Base-by-base conservation (phyloP, 2,113 vertebrate genomes). In the Hypanus sabinus region DNA sequence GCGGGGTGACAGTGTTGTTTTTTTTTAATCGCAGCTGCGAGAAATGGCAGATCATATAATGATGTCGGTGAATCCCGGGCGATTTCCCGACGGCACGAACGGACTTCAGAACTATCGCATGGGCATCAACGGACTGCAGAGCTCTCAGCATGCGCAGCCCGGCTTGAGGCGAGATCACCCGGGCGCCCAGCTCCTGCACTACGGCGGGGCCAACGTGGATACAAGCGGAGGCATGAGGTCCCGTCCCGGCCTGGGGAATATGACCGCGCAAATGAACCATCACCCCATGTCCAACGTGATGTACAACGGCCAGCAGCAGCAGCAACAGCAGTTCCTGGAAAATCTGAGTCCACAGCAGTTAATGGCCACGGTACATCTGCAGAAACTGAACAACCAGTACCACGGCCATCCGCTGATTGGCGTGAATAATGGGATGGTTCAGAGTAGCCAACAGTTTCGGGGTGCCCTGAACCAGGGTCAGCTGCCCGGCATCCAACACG, bases 31-130 rank as follows among this genome's bases (percentile, higher is more conserved):
- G 2, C 91, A 94, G 94, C 57, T 46, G 55, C 68, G 71, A 95
- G 95, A 95, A 94, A 99, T 99, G 98, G 98, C 98, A 1, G 99
- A 99, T 95, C 98, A 98, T 95, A 97, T 99, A 97, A 98, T 99
- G 98, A 98, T 99, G 97, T 96, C 98, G 94, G 96, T 98, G 97
- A 97, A 97, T 97, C 99, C 99, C 95, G 96, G 97, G 1, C 96
- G 96, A 3, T 93, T 93, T 73, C 38, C 91, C 71, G 91, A 93
- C 92, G 95, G 95, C 30, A 97, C 97, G 93, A 95, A 95, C 71
- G 96, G 97, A 95, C 97, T 98, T 95, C 98, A 98, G 95, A 96
- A 96, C 95, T 98, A 98, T 96, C 96, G 98, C 95, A 96, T 98
- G 97, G 97, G 97, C 91, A 97, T 98, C 97, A 97, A 96, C 0